Conservation (phyloP, 2,888 invertebrate genomes). For the Drosophila formosana region DNA sequence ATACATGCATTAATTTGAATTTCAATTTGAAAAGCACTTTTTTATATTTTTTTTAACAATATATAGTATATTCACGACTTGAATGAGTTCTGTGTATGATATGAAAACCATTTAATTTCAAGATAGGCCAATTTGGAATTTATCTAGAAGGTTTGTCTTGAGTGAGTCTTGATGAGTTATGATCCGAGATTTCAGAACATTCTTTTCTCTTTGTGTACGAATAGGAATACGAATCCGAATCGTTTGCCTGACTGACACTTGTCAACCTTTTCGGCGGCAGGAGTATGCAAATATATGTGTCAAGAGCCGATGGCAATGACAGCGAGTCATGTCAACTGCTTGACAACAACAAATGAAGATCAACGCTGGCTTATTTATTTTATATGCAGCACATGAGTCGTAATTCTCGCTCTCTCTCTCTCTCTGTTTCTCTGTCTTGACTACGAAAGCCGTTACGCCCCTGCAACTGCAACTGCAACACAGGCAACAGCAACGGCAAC, state of each 20-base stretch:
- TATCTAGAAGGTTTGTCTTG: too few relatives aligned
- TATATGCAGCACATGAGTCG: slow-evolving; percentile 61
- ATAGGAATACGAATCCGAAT: slow-evolving; percentile 22
- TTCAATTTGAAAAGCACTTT: too few relatives aligned
- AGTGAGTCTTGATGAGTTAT: too few relatives aligned
- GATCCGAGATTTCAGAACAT: too few relatives aligned
- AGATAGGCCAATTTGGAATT: too few relatives aligned
- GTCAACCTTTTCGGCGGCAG: slow-evolving; percentile 69
- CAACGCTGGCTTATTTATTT: slow-evolving; percentile 77
- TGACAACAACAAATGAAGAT: slow-evolving; percentile 79
- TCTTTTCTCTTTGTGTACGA: not conserved
- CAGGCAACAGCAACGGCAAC: slow-evolving; percentile 55
- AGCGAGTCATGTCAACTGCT: slow-evolving; percentile 70
- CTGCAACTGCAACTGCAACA: slow-evolving; percentile 60
- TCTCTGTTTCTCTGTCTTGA: not conserved
- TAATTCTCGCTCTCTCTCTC: slow-evolving; percentile 4
- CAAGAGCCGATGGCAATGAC: slow-evolving; percentile 63
- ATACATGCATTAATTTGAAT: too few relatives aligned
- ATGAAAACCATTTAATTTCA: too few relatives aligned
- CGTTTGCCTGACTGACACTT: slow-evolving; percentile 74
- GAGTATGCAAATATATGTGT: slow-evolving; percentile 78
- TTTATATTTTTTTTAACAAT: too few relatives aligned
- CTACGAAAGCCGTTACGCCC: slow-evolving; percentile 62
- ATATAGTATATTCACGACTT: too few relatives aligned
- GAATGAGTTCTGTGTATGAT: too few relatives aligned